A percentile compares a stretch with the other conserved stretches of the same genome.
Conservation (phyloP, 2,888 invertebrate species). For the Athalia circularis region DNA sequence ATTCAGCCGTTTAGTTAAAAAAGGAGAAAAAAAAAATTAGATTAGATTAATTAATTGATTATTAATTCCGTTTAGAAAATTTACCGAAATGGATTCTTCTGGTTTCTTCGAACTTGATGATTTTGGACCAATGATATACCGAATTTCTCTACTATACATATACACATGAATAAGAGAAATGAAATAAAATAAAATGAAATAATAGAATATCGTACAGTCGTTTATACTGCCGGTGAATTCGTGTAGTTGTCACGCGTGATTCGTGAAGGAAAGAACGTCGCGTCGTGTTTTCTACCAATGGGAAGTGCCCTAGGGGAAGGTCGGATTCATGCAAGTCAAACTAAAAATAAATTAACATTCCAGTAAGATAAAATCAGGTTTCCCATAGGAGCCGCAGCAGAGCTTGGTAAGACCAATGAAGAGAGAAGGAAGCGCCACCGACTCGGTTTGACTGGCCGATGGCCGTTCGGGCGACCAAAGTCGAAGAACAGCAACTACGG, state of each 20-base stretch:
- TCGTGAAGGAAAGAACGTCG: not conserved
- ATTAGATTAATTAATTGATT: no score
- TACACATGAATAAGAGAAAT: not conserved
- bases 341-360: constrained; percentile 42
- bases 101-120: no score
- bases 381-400: constrained; percentile 3
- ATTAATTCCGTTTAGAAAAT: no score
- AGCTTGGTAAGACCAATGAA: no score
- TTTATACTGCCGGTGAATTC: no score
- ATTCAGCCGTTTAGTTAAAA: not conserved
- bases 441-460: not conserved
- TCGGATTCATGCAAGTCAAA: constrained; percentile 43
- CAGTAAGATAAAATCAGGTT: constrained; percentile 38
- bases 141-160: no score
- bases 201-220: no score
- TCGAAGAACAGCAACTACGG: no score
- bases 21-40: not conserved
- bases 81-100: no score
- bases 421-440: not conserved
- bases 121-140: no score
- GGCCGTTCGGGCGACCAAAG: no score
- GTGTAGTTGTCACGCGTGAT: not conserved
- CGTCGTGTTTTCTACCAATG: constrained; percentile 10
- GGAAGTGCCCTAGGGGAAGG: constrained; percentile 38
- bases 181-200: not conserved